Evolutionary conservation across 2,797 vertebrate genomes (phyloP), one percentile per base, ranked within the genome.

Genomic region (Microcaecilia unicolor): DNA sequence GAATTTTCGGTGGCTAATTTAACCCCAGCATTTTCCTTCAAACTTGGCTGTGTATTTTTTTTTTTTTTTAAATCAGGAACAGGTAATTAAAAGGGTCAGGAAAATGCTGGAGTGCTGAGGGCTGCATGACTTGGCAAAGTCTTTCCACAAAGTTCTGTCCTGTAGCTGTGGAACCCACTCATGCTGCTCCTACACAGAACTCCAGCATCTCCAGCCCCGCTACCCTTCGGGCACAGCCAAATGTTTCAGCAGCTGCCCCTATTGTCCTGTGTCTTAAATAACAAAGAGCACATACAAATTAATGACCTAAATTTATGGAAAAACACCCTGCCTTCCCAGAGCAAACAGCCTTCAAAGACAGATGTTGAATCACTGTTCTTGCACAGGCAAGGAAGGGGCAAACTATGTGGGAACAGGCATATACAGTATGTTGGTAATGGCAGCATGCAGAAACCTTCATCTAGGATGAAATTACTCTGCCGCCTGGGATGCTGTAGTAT

Each of bases 231-330:
- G 92, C 92, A 88, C 78, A 87, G 90, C 92, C 93, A 98, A 96
- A 95, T 96, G 92, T 85, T 93, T 91, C 87, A 72, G 91, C 93
- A 96, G 92, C 92, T 97, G 92, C 91, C 92, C n/a, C 93, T 89
- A 94, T 97, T 96, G 93, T 96, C 91, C 88, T 79, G 78, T 90
- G 94, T 86, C 90, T 94, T 93, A 93, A 93, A 91, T 95, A 94
- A 97, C 93, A 98, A 97, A 95, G 89, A 92, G 87, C 90, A 97
- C 93, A 93, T 95, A 94, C 92, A 97, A 96, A 97, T 93, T 94
- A 98, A 92, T 98, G 92, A 96, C 93, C 93, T 94, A 92, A 93
- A 98, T 97, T 93, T 90, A 90, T 84, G 79, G 74, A 85, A 83
- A 83, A 87, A 84, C 71, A 64, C 76, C 70, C 74, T 67, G 85